Evolutionary conservation across 1,140 invertebrate genomes (phyloP).

Genomic region (Bombus fervidus): DNA sequence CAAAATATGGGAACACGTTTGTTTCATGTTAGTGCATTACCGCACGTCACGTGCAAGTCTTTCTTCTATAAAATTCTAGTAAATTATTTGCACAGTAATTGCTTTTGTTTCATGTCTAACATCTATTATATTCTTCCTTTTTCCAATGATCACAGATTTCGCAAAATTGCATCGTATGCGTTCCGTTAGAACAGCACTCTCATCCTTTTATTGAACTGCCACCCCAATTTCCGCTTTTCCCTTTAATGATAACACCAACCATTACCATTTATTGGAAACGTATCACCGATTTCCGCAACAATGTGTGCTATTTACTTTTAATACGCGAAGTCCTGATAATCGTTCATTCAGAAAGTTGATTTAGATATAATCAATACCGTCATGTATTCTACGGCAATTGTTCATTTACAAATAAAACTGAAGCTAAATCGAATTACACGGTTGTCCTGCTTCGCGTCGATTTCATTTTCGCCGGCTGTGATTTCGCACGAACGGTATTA

Average conservation of each 20-base stretch:
- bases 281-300: not conserved
- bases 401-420: not conserved
- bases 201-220: not conserved
- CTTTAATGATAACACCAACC: not conserved
- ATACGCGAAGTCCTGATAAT: not conserved
- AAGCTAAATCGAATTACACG: not conserved
- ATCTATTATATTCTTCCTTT: not conserved
- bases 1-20: not conserved
- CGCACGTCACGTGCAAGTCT: too few relatives aligned
- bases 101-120: not conserved
- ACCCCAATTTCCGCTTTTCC: not conserved
- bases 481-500: not conserved
- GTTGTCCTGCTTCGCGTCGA: not conserved
- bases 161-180: not conserved
- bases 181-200: not conserved
- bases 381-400: not conserved
- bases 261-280: conserved; percentile 6
- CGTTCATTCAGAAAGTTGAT: conserved; percentile 7
- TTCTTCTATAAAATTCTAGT: too few relatives aligned
- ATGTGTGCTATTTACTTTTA: not conserved
- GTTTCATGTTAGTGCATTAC: too few relatives aligned
- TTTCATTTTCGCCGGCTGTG: too few relatives aligned
- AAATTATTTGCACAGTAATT: not conserved
- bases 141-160: not conserved
- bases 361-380: not conserved